These are phyloP conservation scores for Gallinago stenura DNA, from an alignment of 2,797 vertebrate genomes.

Conservation along the genomic window DNA sequence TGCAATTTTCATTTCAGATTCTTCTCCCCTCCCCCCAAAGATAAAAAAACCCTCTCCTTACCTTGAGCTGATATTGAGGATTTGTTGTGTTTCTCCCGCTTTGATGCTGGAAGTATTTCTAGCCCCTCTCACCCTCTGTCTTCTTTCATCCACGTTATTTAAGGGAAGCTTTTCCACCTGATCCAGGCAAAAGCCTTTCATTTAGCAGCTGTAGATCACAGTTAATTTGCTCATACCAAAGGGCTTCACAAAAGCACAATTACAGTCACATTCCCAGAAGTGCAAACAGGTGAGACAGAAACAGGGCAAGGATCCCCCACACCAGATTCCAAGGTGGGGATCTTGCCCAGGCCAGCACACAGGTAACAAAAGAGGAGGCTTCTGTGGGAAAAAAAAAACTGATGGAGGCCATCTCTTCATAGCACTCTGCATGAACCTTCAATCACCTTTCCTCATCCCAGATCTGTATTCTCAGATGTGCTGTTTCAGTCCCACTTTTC, in stretches of 20 bases:
- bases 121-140: neutral
- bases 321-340: neutral
- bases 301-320: neutral
- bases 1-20: no score
- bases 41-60: neutral
- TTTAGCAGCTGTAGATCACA: neutral
- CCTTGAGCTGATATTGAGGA: neutral
- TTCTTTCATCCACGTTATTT: neutral
- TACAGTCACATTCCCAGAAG: neutral
- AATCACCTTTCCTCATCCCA: fast-evolving
- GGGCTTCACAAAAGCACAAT: neutral
- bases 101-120: neutral
- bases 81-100: neutral
- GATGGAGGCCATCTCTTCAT: neutral
- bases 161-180: neutral
- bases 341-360: neutral
- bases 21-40: no score
- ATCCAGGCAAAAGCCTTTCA: neutral
- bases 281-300: neutral
- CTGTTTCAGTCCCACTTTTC: neutral
- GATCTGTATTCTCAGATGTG: neutral
- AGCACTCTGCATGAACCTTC: neutral
- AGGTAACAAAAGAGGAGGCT: neutral
- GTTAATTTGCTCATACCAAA: neutral
- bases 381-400: no score